phyloP scores from a whole-genome alignment of 2,797 vertebrate genomes.

The Malacoraja senta region DNA sequence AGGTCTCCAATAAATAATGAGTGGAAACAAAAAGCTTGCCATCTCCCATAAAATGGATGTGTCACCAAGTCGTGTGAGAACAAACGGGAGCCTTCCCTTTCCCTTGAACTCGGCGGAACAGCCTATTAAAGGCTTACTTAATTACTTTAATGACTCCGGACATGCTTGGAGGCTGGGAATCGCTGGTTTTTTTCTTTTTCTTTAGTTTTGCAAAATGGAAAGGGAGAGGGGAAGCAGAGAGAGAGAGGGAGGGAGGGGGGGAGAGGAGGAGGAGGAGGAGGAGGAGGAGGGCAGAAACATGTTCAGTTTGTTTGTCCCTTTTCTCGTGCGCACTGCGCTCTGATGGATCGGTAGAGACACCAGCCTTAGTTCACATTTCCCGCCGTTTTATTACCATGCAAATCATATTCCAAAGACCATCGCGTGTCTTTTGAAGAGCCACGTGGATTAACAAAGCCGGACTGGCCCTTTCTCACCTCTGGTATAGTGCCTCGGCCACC shows the following conservation, averaged over 20 bases:
- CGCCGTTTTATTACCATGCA: conserved; percentile 71
- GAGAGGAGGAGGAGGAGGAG: conserved; percentile 52
- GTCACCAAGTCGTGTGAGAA: conserved; percentile 99
- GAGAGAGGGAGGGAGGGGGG: conserved; percentile 47
- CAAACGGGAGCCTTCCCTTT: conserved; percentile 86
- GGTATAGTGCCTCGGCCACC: conserved; percentile 54
- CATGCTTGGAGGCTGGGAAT: conserved; percentile 79
- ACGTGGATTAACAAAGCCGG: conserved; percentile 96
- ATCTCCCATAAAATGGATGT: conserved; percentile 85
- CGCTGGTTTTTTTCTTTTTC: conserved; percentile 50
- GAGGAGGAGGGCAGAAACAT: conserved; percentile 62
- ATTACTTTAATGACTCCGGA: conserved; percentile 98
- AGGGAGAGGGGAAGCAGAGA: neutral
- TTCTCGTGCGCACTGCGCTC: conserved; percentile 65
- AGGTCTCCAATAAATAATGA: conserved; percentile 72
- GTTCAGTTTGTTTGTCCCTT: conserved; percentile 61
- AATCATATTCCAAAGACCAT: conserved; percentile 70
- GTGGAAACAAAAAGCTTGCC: conserved; percentile 85
- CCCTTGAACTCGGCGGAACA: conserved; percentile 98
- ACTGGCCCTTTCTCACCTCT: conserved; percentile 69
- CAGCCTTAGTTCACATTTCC: conserved; percentile 62
- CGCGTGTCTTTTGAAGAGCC: conserved; percentile 88
- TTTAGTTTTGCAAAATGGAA: conserved; percentile 76
- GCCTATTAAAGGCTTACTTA: conserved; percentile 99
- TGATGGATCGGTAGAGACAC: conserved; percentile 61